Evolutionary conservation across 2,113 vertebrate genomes (phyloP), one percentile per base, ranked within the genome.

Genomic region (Sciurus niger): DNA sequence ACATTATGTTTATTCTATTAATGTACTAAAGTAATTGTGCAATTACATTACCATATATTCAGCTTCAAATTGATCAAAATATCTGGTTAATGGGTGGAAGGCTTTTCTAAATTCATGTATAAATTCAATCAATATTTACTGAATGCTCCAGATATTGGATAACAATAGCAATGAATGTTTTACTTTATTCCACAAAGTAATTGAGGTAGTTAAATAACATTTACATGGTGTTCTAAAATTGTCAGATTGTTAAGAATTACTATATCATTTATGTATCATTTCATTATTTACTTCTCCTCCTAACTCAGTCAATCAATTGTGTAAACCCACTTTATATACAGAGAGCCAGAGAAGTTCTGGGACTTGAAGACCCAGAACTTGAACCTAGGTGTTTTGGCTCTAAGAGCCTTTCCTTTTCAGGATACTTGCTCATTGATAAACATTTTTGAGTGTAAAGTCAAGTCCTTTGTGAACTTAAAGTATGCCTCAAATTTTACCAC

Each of bases 361-460:
- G 20, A 92, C 28, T 43, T 84, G 30, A 92, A 78, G 84, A 79
- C 60, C 68, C 32, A 51, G 40, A 95, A 84, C 12, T 89, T 74
- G 55, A 94, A 89, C 10, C 20, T 43, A 87, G 11, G 48, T 92
- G 12, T 9, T 68, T 74, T 58, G 55, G 20, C 7, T 80, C 46
- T 40, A 85, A 84, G 37, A 48, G 32, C 24, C 93, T 48, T 91
- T 84, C 70, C 48, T 79, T 79, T 28, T 65, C 37, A 51, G 51
- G 13, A 60, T 60, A 68, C 28, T 73, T 84, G 34, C 24, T 84
- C 65, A 84, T 25, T 85, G 8, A 82, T 17, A 72, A 43, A 90
- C 4, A 92, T 48, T 82, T 55, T 67, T 65, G 25, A 20, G 12
- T 63, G 70, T 83, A 60, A 70, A 70, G 28, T 22, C 89, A 84